Percentiles rank a stretch among this genome's conserved stretches.
Evolutionary conservation across 2,888 invertebrate genomes (phyloP).

Genomic region (Megaustenia siamemsis): DNA sequence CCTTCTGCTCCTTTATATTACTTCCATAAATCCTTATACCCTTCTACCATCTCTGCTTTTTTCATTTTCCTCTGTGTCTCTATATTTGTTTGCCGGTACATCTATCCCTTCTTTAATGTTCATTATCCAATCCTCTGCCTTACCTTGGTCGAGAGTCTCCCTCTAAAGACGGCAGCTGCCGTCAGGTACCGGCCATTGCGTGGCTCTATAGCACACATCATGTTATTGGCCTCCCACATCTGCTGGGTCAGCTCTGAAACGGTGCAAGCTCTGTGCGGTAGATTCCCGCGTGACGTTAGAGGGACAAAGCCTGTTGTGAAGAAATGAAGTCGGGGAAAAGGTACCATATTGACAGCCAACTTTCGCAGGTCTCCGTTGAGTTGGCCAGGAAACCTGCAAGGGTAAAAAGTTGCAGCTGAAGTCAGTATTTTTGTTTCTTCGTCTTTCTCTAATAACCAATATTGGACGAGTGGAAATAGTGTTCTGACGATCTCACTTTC

Average conservation of each 20-base stretch:
- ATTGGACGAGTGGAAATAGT: too few species aligned
- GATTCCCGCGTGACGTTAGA: conserved; percentile 43
- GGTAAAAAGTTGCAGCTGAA: neutral
- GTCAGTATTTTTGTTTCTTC: too few species aligned
- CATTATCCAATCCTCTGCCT: too few species aligned
- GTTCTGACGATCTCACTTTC: too few species aligned
- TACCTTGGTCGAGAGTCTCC: conserved; percentile 54
- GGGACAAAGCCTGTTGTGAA: conserved; percentile 53
- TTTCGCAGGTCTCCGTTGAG: conserved; percentile 52
- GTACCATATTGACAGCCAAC: conserved; percentile 54
- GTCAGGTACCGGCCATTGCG: conserved; percentile 52
- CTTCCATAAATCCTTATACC: too few species aligned
- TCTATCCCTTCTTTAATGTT: too few species aligned
- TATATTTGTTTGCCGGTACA: neutral
- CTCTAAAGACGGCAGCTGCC: conserved; percentile 55
- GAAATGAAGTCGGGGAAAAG: conserved; percentile 55
- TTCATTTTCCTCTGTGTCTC: too few species aligned
- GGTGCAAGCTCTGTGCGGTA: conserved; percentile 44
- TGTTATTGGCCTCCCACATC: conserved; percentile 56
- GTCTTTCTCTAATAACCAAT: too few species aligned
- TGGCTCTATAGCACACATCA: conserved; percentile 55
- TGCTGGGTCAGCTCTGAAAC: conserved; percentile 54
- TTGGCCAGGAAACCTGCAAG: conserved; percentile 49
- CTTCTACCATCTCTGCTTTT: too few species aligned
- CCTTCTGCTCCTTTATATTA: neutral